Evolutionary conservation across 1,140 invertebrate species (phyloP).

Genomic region (Microplitis demolitor): DNA sequence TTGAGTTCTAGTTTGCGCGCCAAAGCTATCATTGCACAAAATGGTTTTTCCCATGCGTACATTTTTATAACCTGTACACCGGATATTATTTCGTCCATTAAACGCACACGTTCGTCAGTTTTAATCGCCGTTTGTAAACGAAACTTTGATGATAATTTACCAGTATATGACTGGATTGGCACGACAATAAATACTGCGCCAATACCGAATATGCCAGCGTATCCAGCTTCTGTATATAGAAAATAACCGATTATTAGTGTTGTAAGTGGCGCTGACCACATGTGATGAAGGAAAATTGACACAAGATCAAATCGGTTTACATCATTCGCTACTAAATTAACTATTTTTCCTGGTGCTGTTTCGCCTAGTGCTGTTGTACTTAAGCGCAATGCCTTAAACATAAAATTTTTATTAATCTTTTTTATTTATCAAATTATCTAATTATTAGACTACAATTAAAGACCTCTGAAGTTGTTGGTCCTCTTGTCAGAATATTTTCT

Average conservation of each 20-base stretch:
- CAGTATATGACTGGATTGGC: conserved; percentile 75
- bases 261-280: conserved; percentile 72
- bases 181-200: conserved; percentile 72
- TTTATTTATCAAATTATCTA: neutral
- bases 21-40: conserved; percentile 66
- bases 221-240: conserved; percentile 69
- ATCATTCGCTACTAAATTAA: conserved; percentile 84
- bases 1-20: conserved; percentile 68
- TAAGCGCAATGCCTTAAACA: conserved; percentile 63
- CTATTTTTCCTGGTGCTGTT: conserved; percentile 82
- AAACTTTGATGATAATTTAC: conserved; percentile 69
- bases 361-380: conserved; percentile 72
- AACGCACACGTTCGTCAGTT: conserved; percentile 76
- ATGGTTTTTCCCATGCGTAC: conserved; percentile 80
- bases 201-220: conserved; percentile 72
- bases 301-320: conserved; percentile 70
- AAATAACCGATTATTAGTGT: conserved; percentile 68
- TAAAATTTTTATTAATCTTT: neutral
- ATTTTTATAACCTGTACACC: conserved; percentile 80
- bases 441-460: no score
- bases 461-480: no score
- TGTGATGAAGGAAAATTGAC: conserved; percentile 65
- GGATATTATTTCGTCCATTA: conserved; percentile 81
- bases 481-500: no score
- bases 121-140: conserved; percentile 68